phyloP scores from a whole-genome alignment of 2,113 vertebrate genomes.

The Equus przewalskii region DNA sequence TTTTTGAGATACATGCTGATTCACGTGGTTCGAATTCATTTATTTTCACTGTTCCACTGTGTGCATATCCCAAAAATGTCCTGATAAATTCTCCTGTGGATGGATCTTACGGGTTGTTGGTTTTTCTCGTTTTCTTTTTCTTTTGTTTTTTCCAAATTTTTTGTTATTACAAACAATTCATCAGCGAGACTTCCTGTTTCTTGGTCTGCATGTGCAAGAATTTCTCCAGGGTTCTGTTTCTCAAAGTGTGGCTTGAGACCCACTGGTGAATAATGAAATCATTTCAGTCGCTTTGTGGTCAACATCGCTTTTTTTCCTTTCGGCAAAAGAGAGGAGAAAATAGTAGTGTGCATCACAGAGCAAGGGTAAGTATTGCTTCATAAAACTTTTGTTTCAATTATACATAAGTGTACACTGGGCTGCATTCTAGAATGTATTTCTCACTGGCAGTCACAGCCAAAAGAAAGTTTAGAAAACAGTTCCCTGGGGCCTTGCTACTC shows the following conservation, averaged over 20 bases:
- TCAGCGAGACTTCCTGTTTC: not conserved
- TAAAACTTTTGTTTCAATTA: slow-evolving; percentile 70
- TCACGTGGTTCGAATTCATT: not conserved
- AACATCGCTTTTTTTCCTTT: not conserved
- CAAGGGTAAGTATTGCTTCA: slow-evolving; percentile 9
- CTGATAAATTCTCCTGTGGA: not conserved
- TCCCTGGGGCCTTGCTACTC: not conserved
- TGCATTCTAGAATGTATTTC: not conserved
- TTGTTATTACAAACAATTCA: slow-evolving; percentile 55
- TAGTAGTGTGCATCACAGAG: not conserved
- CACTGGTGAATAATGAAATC: slow-evolving; percentile 42
- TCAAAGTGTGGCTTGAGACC: not conserved
- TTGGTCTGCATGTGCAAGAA: not conserved
- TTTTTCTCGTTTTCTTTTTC: not conserved
- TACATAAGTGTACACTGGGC: not conserved
- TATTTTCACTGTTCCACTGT: not conserved
- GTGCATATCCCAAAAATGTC: not conserved
- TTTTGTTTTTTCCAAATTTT: not conserved
- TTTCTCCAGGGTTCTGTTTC: slow-evolving; percentile 33
- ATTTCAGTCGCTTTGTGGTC: slow-evolving; percentile 42
- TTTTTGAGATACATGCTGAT: not conserved
- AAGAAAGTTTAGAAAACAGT: not conserved
- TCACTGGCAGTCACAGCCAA: not conserved
- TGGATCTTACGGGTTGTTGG: not conserved
- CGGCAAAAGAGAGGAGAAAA: slow-evolving; percentile 33